Conservation (phyloP, 2,113 vertebrate genomes). For the Hemiprocne comata region DNA sequence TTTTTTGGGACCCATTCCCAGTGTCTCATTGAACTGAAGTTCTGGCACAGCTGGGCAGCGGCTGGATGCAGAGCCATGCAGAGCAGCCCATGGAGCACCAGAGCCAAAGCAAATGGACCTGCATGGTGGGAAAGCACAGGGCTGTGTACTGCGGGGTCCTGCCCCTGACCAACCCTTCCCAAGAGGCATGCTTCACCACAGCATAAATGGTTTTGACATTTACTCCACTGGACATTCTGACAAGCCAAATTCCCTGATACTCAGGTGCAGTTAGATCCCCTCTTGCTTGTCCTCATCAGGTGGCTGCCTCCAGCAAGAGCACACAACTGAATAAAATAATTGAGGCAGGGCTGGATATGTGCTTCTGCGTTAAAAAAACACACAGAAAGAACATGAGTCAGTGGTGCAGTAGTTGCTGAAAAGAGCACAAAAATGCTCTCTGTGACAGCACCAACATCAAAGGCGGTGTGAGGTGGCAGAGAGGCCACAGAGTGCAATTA, state of each 20-base stretch:
- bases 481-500: background rate
- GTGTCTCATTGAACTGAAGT: background rate
- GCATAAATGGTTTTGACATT: rapidly evolving
- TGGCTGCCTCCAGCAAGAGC: background rate
- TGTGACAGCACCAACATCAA: background rate
- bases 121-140: background rate
- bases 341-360: background rate
- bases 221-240: background rate
- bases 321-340: background rate
- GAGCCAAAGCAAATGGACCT: background rate
- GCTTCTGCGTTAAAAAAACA: background rate
- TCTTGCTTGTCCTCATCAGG: background rate
- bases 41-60: background rate
- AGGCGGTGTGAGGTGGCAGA: background rate
- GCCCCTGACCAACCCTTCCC: background rate
- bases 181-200: background rate
- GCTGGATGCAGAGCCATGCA: background rate
- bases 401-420: background rate
- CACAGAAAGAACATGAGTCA: background rate
- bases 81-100: background rate
- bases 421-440: background rate
- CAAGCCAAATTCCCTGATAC: background rate
- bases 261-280: background rate
- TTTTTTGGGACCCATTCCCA: conserved; percentile 13
- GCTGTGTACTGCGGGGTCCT: too few relatives aligned